Evolutionary conservation across 1,140 invertebrate genomes (phyloP).

Genomic region (Drosophila parabipectinata): DNA sequence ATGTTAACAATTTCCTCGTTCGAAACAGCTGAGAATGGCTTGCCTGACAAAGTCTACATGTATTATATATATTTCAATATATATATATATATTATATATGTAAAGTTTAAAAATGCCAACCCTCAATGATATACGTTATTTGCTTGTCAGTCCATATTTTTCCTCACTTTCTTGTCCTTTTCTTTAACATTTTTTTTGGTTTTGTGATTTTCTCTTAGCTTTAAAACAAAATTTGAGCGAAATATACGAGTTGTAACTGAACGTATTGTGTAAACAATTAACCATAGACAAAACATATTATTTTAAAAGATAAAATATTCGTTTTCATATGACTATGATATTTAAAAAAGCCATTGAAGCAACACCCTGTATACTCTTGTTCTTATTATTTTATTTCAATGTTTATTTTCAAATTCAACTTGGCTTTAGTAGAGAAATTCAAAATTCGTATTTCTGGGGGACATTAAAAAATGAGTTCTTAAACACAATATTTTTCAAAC

Average conservation of each 20-base stretch:
- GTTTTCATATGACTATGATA: slow-evolving; percentile 26
- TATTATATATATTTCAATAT: slow-evolving; percentile 34
- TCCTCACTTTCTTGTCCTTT: slow-evolving; percentile 42
- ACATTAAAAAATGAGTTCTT: slow-evolving; percentile 47
- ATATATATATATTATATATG: slow-evolving; percentile 41
- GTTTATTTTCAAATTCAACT: slow-evolving; percentile 58
- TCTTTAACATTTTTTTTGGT: slow-evolving; percentile 49
- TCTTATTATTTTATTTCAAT: slow-evolving; percentile 5
- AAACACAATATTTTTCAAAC: slow-evolving; percentile 46
- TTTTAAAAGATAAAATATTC: slow-evolving; percentile 45
- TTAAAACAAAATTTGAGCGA: slow-evolving; percentile 78
- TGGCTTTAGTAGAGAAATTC: slow-evolving; percentile 59
- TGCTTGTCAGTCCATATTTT: slow-evolving; percentile 73
- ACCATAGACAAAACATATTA: slow-evolving; percentile 64
- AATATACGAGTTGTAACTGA: slow-evolving; percentile 70
- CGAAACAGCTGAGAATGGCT: slow-evolving; percentile 68
- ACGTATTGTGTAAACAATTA: slow-evolving; percentile 64
- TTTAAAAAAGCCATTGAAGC: slow-evolving; percentile 58
- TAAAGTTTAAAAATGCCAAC: slow-evolving; percentile 51
- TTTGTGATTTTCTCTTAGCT: slow-evolving; percentile 30
- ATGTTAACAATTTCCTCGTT: slow-evolving; percentile 73
- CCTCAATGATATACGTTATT: slow-evolving; percentile 75
- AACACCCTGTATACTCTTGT: slow-evolving; percentile 75
- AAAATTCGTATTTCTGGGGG: slow-evolving; percentile 41
- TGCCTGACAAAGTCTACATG: slow-evolving; percentile 46